phyloP scores from a whole-genome alignment of 2,797 vertebrate species.

The Rhabdomys pumilio region DNA sequence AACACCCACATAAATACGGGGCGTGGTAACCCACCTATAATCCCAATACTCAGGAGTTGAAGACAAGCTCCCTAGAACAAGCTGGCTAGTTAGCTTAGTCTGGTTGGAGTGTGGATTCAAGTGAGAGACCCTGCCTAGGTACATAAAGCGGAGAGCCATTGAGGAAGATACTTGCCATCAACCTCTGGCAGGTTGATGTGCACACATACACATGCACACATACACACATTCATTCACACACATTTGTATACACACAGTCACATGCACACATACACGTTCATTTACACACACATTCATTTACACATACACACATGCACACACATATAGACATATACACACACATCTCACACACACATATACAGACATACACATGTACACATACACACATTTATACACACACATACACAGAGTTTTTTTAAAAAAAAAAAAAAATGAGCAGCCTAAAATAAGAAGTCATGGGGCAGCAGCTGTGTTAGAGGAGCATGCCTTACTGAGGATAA shows the following conservation, averaged over 20 bases:
- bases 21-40: background rate
- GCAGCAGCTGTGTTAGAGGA: background rate
- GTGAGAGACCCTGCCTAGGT: background rate
- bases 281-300: too few species aligned
- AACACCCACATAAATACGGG: background rate
- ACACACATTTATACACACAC: background rate
- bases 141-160: background rate
- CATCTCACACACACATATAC: background rate
- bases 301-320: too few species aligned
- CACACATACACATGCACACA: background rate
- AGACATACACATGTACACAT: too few species aligned
- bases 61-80: background rate
- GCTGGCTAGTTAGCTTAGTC: background rate
- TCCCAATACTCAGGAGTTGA: background rate
- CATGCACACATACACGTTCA: background rate
- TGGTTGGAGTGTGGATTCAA: background rate
- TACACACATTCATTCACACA: too few species aligned
- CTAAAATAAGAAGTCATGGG: conserved; percentile 12
- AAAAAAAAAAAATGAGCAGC: background rate
- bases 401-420: background rate
- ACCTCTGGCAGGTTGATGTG: background rate
- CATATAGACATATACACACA: too few species aligned
- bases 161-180: background rate
- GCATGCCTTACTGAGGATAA: conserved; percentile 40
- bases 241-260: background rate